A percentile compares a stretch with the other conserved stretches of the same genome.
Evolutionary conservation across 2,113 vertebrate species (phyloP).

Genomic region (Dasyprocta punctata): DNA sequence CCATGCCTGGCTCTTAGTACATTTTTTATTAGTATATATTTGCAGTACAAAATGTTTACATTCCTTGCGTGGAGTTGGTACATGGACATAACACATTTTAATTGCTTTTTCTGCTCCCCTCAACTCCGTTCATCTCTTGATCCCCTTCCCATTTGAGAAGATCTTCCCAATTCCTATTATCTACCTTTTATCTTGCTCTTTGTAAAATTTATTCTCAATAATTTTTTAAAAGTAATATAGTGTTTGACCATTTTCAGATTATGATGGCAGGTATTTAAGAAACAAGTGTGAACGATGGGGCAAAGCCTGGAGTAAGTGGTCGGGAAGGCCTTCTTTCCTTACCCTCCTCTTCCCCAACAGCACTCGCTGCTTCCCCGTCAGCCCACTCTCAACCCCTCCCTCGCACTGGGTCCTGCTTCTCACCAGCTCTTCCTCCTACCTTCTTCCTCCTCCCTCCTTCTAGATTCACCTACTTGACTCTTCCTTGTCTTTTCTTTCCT

Average conservation of each 20-base stretch:
- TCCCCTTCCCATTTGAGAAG: background rate
- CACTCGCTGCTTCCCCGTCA: too few species aligned
- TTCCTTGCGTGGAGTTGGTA: background rate
- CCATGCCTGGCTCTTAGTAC: too few species aligned
- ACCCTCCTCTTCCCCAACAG: background rate
- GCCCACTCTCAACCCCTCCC: background rate
- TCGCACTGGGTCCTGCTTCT: rapidly evolving
- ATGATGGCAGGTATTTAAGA: background rate
- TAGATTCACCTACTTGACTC: background rate
- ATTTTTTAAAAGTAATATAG: background rate
- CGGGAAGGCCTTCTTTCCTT: background rate
- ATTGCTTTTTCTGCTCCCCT: background rate
- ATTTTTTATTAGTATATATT: background rate
- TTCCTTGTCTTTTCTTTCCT: background rate
- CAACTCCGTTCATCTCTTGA: background rate
- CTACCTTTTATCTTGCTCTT: background rate
- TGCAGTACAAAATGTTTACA: background rate
- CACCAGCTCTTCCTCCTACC: background rate
- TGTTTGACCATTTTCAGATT: background rate
- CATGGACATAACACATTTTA: background rate
- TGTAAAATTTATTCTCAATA: background rate
- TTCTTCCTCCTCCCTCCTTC: too few species aligned
- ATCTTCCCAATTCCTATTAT: background rate
- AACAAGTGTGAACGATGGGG: rapidly evolving
- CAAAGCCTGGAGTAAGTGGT: background rate